Evolutionary conservation across 2,888 invertebrate species (phyloP).

Genomic region (Troides aeacus): DNA sequence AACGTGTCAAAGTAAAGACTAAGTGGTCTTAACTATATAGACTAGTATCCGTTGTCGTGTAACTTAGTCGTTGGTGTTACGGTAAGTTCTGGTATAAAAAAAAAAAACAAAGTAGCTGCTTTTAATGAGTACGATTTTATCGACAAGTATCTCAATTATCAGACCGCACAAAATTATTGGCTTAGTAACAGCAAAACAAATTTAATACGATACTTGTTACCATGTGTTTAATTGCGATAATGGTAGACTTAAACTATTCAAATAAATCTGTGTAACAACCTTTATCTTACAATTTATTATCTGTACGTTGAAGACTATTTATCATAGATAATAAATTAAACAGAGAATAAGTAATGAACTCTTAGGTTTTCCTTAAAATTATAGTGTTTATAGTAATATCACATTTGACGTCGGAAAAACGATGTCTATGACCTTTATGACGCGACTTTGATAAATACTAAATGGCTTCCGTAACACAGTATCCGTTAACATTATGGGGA

Average conservation of each 20-base stretch:
- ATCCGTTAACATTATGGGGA: no score
- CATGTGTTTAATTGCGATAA: slow-evolving; percentile 8
- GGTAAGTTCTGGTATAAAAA: not conserved
- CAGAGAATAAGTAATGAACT: not conserved
- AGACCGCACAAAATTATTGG: slow-evolving; percentile 1
- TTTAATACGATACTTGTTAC: not conserved
- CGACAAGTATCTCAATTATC: not conserved
- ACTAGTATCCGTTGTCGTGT: slow-evolving; percentile 11
- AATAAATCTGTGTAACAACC: slow-evolving; percentile 9
- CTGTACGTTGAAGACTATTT: not conserved
- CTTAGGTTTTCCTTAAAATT: not conserved
- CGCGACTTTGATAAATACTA: no score
- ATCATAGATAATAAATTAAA: not conserved
- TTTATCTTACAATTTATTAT: slow-evolving; percentile 5
- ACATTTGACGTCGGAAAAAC: not conserved
- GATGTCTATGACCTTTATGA: not conserved
- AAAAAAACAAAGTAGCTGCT: not conserved
- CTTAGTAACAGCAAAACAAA: not conserved
- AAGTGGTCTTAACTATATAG: not conserved
- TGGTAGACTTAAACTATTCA: not conserved
- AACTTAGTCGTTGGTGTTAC: slow-evolving; percentile 1
- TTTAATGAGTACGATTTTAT: slow-evolving; percentile 5
- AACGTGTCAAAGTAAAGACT: slow-evolving; percentile 11
- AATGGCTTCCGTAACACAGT: no score
- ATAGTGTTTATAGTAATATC: not conserved